Evolutionary conservation across 1,140 invertebrate genomes (phyloP), one percentile per base, ranked within the genome.

Genomic region (Magallana ariakensis): DNA sequence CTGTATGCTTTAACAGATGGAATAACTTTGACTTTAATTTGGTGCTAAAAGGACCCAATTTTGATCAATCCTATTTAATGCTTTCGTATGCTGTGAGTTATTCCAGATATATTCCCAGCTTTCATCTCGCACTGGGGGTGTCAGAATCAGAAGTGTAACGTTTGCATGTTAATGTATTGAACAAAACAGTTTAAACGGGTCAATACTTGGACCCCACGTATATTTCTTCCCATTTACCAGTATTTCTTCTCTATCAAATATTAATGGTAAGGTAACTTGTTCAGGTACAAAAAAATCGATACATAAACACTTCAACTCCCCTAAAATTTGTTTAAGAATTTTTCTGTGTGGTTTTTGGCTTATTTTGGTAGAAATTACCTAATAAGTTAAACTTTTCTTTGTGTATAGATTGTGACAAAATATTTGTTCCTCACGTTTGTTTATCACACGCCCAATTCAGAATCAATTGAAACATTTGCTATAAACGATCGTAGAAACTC

Each of bases 271-370:
- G 66, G 66, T 75, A 26, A 26, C 26, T 26, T 26, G 22, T 75
- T 9, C 7, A 13, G 66, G 22, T 26, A 11, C 9, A 60, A 60
- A 75, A 13, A 75, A 75, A 75, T 75, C 66, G 33, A 75, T 75
- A 75, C 66, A 19, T 26, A 75, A 75, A 75, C 22, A 33, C 66
- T 75, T 75, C 26, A 75, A 75, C 66, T 22, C 66, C 66, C 22
- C 66, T 13, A 75, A 75, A 70, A 75, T 75, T 75, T 75, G 66
- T 75, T 26, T 26, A 75, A 75, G 66, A 75, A 19, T 9, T 75
- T 22, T 22, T 75, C 66, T 33, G 9, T 26, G 22, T 75, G 15
- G 66, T 13, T 75, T 75, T 75, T 26, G 33, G 19, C 66, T 75
- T 75, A 22, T 26, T 75, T 46, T 46, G 66, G 22, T 75, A 26